phyloP scores from a whole-genome alignment of 2,113 vertebrate species.

The Tragelaphus imberbis region DNA sequence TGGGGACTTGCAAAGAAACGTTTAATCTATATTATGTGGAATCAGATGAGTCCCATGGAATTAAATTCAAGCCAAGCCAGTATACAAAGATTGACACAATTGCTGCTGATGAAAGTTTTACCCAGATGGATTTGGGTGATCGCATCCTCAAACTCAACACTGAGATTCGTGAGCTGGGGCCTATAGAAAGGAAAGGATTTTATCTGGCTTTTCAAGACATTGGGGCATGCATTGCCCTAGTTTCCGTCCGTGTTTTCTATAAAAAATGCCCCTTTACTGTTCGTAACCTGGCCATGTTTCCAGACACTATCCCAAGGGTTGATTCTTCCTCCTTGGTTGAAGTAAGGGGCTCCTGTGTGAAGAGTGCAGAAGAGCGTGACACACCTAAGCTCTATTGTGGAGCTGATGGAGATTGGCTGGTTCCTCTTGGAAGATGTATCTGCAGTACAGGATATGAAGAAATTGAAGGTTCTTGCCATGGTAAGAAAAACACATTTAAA shows the following conservation, averaged over 20 bases:
- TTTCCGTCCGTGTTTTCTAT: slow-evolving; percentile 94
- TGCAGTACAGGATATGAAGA: slow-evolving; percentile 95
- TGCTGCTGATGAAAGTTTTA: slow-evolving; percentile 96
- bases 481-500: slow-evolving; percentile 77
- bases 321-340: slow-evolving; percentile 97
- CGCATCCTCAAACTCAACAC: slow-evolving; percentile 97
- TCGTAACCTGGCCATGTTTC: slow-evolving; percentile 93
- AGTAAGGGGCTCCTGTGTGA: slow-evolving; percentile 93
- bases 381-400: slow-evolving; percentile 96
- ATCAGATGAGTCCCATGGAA: slow-evolving; percentile 89
- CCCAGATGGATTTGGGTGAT: slow-evolving; percentile 96
- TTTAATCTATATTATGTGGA: slow-evolving; percentile 96
- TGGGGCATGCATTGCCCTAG: slow-evolving; percentile 94
- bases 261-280: slow-evolving; percentile 96
- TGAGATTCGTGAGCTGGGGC: slow-evolving; percentile 94
- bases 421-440: slow-evolving; percentile 93
- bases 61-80: slow-evolving; percentile 90
- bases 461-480: slow-evolving; percentile 88
- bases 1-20: slow-evolving; percentile 96
- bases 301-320: slow-evolving; percentile 94
- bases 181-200: slow-evolving; percentile 92
- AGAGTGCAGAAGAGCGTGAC: slow-evolving; percentile 93
- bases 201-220: slow-evolving; percentile 97
- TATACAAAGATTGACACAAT: slow-evolving; percentile 96
- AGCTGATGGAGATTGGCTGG: slow-evolving; percentile 96